phyloP scores from a whole-genome alignment of 2,113 vertebrate species.

The Callospermophilus lateralis region DNA sequence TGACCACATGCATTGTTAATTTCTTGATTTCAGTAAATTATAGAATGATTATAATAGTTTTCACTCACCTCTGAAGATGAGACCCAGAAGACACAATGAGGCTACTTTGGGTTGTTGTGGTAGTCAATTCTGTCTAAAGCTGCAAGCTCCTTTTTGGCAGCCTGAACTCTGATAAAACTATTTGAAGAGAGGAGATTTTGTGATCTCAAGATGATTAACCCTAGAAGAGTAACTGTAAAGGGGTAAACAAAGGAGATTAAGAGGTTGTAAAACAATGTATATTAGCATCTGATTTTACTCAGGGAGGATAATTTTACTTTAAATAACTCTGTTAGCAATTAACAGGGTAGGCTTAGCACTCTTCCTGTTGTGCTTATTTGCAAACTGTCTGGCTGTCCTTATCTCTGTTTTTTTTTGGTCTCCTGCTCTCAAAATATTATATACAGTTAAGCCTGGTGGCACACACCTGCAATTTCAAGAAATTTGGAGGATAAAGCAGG shows the following conservation, averaged over 20 bases:
- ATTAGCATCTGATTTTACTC: conserved; percentile 78
- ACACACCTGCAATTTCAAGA: too few relatives aligned
- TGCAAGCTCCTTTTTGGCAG: background rate
- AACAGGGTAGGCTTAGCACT: conserved; percentile 52
- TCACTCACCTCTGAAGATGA: background rate
- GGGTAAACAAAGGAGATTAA: conserved; percentile 24
- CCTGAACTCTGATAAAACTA: background rate
- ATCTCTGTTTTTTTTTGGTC: background rate
- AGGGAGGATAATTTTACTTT: conserved; percentile 76
- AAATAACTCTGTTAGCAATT: conserved; percentile 76
- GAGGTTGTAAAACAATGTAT: conserved; percentile 56
- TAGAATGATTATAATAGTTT: background rate
- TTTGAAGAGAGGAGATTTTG: background rate
- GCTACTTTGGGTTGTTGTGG: background rate
- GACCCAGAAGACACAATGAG: background rate
- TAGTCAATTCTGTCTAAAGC: background rate
- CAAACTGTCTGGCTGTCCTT: conserved; percentile 51
- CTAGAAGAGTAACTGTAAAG: background rate
- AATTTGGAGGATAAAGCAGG: too few relatives aligned
- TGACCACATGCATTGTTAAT: background rate
- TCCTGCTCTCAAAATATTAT: conserved; percentile 47
- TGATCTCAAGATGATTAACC: conserved; percentile 60
- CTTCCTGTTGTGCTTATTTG: conserved; percentile 44
- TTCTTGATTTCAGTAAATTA: conserved; percentile 23
- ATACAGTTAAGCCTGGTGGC: background rate